Conservation (phyloP, 2,888 invertebrate species). For the Drosophila parthenogenetica region DNA sequence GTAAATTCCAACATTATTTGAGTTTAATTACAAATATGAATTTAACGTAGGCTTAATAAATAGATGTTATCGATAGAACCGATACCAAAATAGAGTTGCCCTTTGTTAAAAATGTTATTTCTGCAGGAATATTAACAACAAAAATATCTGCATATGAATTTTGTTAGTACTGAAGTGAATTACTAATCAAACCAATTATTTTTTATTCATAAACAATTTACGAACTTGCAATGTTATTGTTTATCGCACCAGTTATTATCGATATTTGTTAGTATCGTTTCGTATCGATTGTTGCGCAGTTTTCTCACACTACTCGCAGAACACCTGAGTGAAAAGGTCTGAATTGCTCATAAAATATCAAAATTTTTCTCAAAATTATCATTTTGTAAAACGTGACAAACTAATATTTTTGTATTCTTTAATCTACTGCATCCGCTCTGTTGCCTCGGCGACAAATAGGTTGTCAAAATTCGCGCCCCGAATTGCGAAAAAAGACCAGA, state of each 20-base stretch:
- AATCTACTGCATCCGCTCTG: conserved; percentile 14
- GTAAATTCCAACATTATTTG: background rate
- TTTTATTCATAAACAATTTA: too few species aligned
- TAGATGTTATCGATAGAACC: conserved; percentile 3
- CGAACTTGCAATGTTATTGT: too few species aligned
- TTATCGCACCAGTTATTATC: conserved; percentile 5
- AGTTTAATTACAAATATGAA: background rate
- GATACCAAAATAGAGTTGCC: background rate
- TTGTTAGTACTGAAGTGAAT: too few species aligned
- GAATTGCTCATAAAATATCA: conserved; percentile 33
- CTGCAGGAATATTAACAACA: too few species aligned
- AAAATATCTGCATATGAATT: too few species aligned
- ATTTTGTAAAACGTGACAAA: conserved; percentile 42
- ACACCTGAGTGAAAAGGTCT: conserved; percentile 73
- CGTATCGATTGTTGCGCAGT: conserved; percentile 15
- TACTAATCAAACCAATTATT: too few species aligned
- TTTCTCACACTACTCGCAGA: conserved; percentile 56
- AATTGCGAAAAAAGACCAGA: conserved; percentile 32
- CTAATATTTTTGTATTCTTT: conserved; percentile 33
- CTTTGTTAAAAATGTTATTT: background rate
- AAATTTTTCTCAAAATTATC: conserved; percentile 53
- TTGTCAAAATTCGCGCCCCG: conserved; percentile 34
- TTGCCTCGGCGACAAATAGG: conserved; percentile 43
- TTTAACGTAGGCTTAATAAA: background rate
- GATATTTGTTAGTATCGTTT: background rate